Base-by-base conservation (phyloP, 2,888 invertebrate species). In the Theretra japonica region DNA sequence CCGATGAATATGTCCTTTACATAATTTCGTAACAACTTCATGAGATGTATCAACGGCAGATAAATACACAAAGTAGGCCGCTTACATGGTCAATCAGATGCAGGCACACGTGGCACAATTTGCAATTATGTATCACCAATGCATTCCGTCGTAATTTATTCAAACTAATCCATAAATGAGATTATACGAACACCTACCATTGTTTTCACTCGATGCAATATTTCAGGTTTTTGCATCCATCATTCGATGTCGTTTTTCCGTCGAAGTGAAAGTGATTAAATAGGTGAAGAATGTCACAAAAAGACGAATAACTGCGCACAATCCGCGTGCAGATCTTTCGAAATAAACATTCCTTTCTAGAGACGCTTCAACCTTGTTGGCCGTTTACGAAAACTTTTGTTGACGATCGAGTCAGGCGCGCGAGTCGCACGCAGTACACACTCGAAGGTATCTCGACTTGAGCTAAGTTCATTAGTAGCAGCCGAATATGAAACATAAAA, bases 21-120 rank as follows among this genome's bases (percentile, higher is more conserved):
- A 60, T 30, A 69, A 69, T 72, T 72, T 69, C 72, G 70, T 70
- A 70, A 76, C 72, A 41, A 28, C 71, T 60, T 76, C 73, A 60
- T 71, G 71, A 75, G 33, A 73, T 69, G 62, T 75, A 74, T 69
- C 75, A 77, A 75, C 76, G 68, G 59, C 30, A 72, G 69, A 68
- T 69, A 71, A 76, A 79, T 69, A 21, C 48, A 8, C 74, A 71
- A 80, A 77, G 80, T 83, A 69, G 80, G 78, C 75, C 82, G 77
- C 72, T 75, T 74, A 78, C 83, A 83, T 75, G 81, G 81, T 76
- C 80, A 77, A 73, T 75, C 71, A 68, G 75, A 78, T 77, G 79
- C 81, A 82, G 82, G 81, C 15, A 25, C 72, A 71, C 68, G 68
- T 73, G 74, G 73, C 77, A 77, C 72, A 72, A 75, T 72, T 76